These are phyloP conservation scores for Tangara arthus DNA, from an alignment of 2,797 vertebrate genomes.

Conservation along the genomic window DNA sequence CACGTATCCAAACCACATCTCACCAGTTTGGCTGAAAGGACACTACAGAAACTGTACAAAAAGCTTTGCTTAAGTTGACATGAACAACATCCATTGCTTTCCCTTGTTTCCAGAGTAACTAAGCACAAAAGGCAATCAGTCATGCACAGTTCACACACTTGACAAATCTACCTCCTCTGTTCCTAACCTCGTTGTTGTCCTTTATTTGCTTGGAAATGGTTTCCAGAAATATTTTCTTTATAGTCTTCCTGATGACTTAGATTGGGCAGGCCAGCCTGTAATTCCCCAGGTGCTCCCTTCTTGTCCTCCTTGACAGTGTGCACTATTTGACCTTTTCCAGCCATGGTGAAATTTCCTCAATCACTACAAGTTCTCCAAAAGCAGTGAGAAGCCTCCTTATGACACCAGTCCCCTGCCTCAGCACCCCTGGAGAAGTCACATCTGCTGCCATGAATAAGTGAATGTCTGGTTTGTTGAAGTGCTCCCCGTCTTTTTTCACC, in stretches of 20 bases:
- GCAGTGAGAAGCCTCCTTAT: not conserved
- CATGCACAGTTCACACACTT: not conserved
- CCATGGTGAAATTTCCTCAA: not conserved
- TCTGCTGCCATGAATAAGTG: not conserved
- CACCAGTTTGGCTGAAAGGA: not conserved
- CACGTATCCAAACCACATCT: not conserved
- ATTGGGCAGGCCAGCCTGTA: not conserved
- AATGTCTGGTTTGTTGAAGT: not conserved
- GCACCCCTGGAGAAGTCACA: accelerated
- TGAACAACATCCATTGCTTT: not conserved
- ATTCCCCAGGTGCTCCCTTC: not conserved
- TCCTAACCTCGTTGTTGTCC: not conserved
- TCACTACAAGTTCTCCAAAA: not conserved
- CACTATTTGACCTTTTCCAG: not conserved
- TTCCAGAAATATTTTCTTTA: not conserved
- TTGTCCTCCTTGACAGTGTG: not conserved
- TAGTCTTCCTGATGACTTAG: not conserved
- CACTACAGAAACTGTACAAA: not conserved
- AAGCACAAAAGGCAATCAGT: not conserved
- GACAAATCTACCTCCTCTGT: not conserved
- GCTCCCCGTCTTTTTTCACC: not conserved
- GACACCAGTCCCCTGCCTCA: not conserved
- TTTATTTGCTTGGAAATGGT: not conserved
- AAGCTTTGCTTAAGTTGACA: not conserved
- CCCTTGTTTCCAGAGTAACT: not conserved